Evolutionary conservation across 2,888 invertebrate genomes (phyloP), one percentile per base, ranked within the genome.

Genomic region (Drosophila prolongata): DNA sequence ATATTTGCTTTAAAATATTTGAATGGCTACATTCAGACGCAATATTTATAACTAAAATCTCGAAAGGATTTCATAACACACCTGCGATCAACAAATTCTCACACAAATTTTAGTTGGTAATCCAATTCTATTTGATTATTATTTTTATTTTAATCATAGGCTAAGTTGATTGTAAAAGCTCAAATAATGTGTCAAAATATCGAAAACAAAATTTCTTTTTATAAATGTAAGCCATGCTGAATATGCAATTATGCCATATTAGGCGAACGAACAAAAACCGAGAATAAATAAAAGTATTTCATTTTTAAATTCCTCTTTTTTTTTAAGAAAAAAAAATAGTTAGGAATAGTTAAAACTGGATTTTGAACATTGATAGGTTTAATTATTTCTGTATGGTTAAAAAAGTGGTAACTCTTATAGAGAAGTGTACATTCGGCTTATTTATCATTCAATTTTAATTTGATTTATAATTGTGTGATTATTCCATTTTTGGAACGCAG

Each of bases 261-360:
- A 57, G 47, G 58, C 47, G 9, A 24, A 24, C 34, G 43, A 43
- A 42, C 8, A 40, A 49, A 58, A 40, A 6, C 2, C 10, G 9
- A 35, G 19, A 35, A 42, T 49, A 14, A 62, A 62, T 49, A 64
- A 62, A 64, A 58, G 46, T 59, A 64, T 43, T 59, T 58, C 37
- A 58, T 58, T 58, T 57, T 57, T 62, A 24, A 34, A 14, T 0
- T 19, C 1, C 6, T 40, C n/a, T n/a, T 47, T 30, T 30, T 30
- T 14, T n/a, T 19, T 19, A 35, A 11, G 0, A 35, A 0, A 8
- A 1, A 1, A 30, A 8, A 30, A 2, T 30, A 8, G 1, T 30
- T 30, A 8, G 8, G 1, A 30, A 30, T 8, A 30, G 0, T 19
- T 3, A 3, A 6, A 6, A 6, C 8, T 30, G 30, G 3, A 30